Conservation (phyloP, 2,113 vertebrate genomes). For the Rousettus leschenaultii region DNA sequence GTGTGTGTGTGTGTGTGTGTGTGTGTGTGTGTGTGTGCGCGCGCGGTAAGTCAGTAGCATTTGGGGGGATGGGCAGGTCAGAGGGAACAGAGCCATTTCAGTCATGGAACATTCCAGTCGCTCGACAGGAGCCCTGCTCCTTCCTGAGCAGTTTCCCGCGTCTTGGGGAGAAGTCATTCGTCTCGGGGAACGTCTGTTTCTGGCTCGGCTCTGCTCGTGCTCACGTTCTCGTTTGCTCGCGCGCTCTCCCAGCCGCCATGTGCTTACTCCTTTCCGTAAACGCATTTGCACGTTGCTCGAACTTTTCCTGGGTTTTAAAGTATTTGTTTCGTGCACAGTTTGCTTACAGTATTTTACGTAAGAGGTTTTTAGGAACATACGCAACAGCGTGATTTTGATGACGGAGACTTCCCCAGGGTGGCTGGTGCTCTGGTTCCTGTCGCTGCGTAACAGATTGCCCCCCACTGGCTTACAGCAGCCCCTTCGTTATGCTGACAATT, state of each 20-base stretch:
- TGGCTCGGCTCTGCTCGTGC: fast-evolving
- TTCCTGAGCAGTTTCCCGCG: not conserved
- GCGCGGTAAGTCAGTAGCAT: too few relatives aligned
- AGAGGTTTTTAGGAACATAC: not conserved
- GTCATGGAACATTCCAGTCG: not conserved
- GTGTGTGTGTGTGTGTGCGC: too few relatives aligned
- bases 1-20: not conserved
- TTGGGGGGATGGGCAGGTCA: not conserved
- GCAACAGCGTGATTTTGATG: not conserved
- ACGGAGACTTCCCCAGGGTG: not conserved
- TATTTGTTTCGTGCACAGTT: not conserved
- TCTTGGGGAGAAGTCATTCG: not conserved
- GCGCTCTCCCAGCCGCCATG: not conserved
- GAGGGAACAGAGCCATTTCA: not conserved
- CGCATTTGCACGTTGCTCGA: not conserved
- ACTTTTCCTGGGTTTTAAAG: not conserved
- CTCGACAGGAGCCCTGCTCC: not conserved
- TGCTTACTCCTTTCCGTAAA: not conserved
- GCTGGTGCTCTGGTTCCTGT: not conserved
- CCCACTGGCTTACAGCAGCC: not conserved
- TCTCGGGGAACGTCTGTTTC: not conserved
- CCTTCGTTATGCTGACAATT: not conserved
- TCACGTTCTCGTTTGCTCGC: not conserved
- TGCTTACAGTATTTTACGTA: not conserved
- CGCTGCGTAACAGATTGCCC: not conserved